Evolutionary conservation across 1,140 invertebrate genomes (phyloP), one percentile per base, ranked within the genome.

Genomic region (Drosophila pallidifrons): DNA sequence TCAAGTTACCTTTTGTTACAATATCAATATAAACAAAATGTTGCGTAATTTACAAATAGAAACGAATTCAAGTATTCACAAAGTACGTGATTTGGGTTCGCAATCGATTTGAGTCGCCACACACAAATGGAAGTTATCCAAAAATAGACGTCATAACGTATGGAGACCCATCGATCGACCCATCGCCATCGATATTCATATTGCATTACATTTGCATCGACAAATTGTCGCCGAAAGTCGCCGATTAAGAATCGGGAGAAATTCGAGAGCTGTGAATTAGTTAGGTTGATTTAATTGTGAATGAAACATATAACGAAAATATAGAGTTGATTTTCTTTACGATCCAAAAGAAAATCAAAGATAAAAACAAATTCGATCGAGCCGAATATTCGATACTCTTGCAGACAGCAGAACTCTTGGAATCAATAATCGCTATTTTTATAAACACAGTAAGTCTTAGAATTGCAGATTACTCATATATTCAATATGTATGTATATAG

Each of bases 41-140:
- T 47, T 64, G 41, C 38, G 30, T n/a, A 71, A 70, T 54, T 45
- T 3, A 43, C 58, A 57, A 63, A 57, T 68, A 57, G 60, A 61
- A 63, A 63, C 47, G 15, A 52, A 11, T 45, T 54, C 13, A 32
- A 30, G 16, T 25, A 25, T 49, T 25, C 2, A 25, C 20, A 38
- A 38, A 52, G 51, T 55, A 71, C 68, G 60, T 64, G 51, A 55
- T 43, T 43, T 28, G 47, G 15, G 20, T 57, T 65, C 4, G 16
- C 15, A 49, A 55, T 65, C n/a, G 35, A 46, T 8, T 13, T 35
- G 20, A 25, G 20, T 25, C 20, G 20, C 3, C 20, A 25, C 3
- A 25, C 38, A 47, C 15, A 55, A 41, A 30, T 49, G 67, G 35
- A 32, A 61, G 57, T 69, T 30, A 52, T 5, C 35, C 35, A 61